Percentiles rank a stretch among this genome's conserved stretches.
Conservation (phyloP, 1,140 invertebrate species). For the Drosophila nebulosa region DNA sequence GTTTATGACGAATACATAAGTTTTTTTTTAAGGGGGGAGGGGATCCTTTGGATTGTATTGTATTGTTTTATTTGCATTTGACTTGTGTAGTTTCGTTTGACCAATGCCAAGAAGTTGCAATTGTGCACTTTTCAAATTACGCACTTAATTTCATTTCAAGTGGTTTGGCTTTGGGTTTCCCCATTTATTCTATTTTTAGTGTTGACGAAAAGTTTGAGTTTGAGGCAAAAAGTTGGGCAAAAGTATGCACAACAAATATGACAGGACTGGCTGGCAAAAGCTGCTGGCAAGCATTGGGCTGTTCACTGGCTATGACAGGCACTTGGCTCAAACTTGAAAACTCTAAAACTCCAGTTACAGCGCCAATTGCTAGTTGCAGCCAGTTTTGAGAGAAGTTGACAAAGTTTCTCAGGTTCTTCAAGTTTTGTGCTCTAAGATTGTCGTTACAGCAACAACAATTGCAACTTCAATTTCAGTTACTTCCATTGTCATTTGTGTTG, state of each 20-base stretch:
- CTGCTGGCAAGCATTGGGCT: constrained; percentile 22
- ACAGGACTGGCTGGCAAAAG: constrained; percentile 6
- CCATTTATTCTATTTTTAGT: not conserved
- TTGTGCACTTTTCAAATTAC: constrained; percentile 21
- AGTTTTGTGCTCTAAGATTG: constrained; percentile 1
- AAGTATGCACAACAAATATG: constrained; percentile 52
- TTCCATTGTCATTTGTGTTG: not conserved
- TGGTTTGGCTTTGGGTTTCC: constrained; percentile 8
- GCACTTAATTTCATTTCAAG: constrained; percentile 36
- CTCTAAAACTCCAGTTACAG: constrained; percentile 24
- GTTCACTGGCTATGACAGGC: constrained; percentile 47
- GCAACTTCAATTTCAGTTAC: constrained; percentile 5
- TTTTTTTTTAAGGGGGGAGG: not conserved
- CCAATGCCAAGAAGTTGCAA: constrained; percentile 16
- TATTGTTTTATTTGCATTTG: not conserved
- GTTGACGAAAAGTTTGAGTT: constrained; percentile 7
- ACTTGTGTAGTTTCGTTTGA: not conserved
- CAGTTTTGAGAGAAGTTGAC: not conserved
- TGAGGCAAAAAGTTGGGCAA: constrained; percentile 25
- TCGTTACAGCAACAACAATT: constrained; percentile 1
- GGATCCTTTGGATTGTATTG: not conserved
- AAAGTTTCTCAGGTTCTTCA: constrained; percentile 7
- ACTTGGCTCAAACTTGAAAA: constrained; percentile 17
- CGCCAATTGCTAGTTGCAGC: constrained; percentile 43
- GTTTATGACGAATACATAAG: no score